Evolutionary conservation across 2,113 vertebrate species (phyloP), one percentile per base, ranked within the genome.

Genomic region (Ameiurus melas): DNA sequence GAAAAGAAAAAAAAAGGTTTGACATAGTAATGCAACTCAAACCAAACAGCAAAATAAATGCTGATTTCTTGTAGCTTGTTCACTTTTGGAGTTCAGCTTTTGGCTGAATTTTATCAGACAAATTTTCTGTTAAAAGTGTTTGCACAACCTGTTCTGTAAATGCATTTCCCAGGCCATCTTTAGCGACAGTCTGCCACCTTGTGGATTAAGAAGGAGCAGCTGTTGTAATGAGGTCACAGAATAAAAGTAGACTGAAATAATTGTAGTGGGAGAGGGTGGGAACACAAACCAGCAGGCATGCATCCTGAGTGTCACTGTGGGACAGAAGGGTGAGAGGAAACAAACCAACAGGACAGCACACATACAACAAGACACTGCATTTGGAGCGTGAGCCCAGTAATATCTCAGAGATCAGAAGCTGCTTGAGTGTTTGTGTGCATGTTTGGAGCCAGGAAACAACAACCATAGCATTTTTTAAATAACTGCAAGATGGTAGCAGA

Each of bases 151-250:
- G 25, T 51, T 30, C 51, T 80, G 66, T 84, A 51, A 64, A 88
- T 66, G 57, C 13, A 36, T n/a, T 83, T 71, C 4, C 14, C 16
- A 73, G 16, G 30, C 33, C 30, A 81, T 81, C 51, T 36, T 68
- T 87, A 53, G 43, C 57, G 58, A 64, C 57, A 82, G 47, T 77
- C 87, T 83, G 87, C 87, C 90, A 73, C 87, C 90, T 89, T 68
- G 87, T 89, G 90, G 88, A 20, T 3, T 8, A 30, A 36, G 10
- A 55, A 13, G 22, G 43, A 82, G 27, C 68, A 89, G 81, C 53
- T 75, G 58, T 22, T 55, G 53, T 71, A 27, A 81, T 84, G 73
- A 87, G 73, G 68, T 86, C 73, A 80, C 25, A 71, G 57, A 68
- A 70, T 33, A 85, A 87, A 89, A 87, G 73, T 77, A 66, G 62